Evolutionary conservation across 2,797 vertebrate species (phyloP), one percentile per base, ranked within the genome.

Genomic region (Halcyon chelicuti): DNA sequence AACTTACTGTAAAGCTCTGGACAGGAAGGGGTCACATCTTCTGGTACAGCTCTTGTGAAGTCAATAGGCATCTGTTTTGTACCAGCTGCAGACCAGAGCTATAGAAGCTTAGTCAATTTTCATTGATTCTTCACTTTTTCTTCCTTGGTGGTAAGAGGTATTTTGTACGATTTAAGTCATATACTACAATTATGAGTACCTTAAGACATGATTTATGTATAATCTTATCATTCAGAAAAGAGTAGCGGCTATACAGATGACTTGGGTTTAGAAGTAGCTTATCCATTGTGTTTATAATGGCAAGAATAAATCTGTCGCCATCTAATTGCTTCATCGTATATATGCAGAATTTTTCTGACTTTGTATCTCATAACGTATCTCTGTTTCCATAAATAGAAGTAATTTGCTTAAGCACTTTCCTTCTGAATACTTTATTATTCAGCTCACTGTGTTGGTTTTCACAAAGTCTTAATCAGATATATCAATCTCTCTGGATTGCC

Each of bases 391-490:
- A 96, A 95, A 95, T 74, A 96, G 92, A 95, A 95, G 94, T 92
- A 77, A 97, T 94, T 96, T 97, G 82, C 87, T 92, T 94, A 95
- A 94, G 60, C 2, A 0, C 29, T 77, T 92, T 95, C 52, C 62
- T 92, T 92, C 52, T 79, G 87, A 95, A 90, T 92, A 73, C 40
- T 94, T 97, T 75, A 92, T 94, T 95, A 93, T 96, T 94, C 94
- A 94, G 35, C 33, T 96, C 83, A 93, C 82, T 95, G 57, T 83
- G 66, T 63, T 97, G 70, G 66, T 91, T 97, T 96, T 91, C 87
- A 75, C 81, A 75, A 96, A 71, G 84, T 94, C 94, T 97, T 97
- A 97, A 97, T 96, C 94, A 93, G 80, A 87, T 89, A 55, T 72
- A 96, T 72, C 87, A 83, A 80, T 92, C 86, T 93, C 93, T 85